A percentile compares a stretch with the other conserved stretches of the same genome.
These are phyloP conservation scores for Perccottus glenii DNA, from an alignment of 2,113 vertebrate species.

Conservation along the genomic window DNA sequence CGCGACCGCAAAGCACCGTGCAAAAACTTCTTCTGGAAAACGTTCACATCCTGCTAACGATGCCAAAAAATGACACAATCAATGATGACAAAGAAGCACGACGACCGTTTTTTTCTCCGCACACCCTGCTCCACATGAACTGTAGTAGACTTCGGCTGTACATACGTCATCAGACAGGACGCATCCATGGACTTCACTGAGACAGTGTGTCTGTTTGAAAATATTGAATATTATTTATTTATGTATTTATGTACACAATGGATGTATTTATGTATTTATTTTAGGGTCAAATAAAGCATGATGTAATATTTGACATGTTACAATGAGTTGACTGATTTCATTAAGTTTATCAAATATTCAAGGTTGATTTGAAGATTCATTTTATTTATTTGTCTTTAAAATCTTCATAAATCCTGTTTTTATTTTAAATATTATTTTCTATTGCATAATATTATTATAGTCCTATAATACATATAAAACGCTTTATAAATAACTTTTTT, in stretches of 20 bases:
- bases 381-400: too few species aligned
- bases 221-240: constrained; percentile 63
- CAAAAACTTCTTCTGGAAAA: constrained; percentile 96
- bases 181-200: constrained; percentile 75
- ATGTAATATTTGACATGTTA: constrained; percentile 64
- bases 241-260: constrained; percentile 74
- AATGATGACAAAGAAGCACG: background rate
- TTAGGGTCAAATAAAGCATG: constrained; percentile 83
- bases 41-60: constrained; percentile 89
- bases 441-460: too few species aligned
- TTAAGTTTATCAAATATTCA: background rate
- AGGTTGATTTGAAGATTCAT: background rate
- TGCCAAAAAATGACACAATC: background rate
- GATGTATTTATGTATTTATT: constrained; percentile 70
- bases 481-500: too few species aligned
- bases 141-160: constrained; percentile 77
- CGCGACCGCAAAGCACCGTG: constrained; percentile 89
- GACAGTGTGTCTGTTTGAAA: constrained; percentile 73
- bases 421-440: too few species aligned
- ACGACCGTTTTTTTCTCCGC: background rate
- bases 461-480: too few species aligned
- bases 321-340: constrained; percentile 50
- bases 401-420: too few species aligned
- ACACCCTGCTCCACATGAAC: constrained; percentile 69
- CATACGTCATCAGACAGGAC: constrained; percentile 64